Evolutionary conservation across 92 coral and sea anemone species (phyloP).

Genomic region (Paramuricea clavata): DNA sequence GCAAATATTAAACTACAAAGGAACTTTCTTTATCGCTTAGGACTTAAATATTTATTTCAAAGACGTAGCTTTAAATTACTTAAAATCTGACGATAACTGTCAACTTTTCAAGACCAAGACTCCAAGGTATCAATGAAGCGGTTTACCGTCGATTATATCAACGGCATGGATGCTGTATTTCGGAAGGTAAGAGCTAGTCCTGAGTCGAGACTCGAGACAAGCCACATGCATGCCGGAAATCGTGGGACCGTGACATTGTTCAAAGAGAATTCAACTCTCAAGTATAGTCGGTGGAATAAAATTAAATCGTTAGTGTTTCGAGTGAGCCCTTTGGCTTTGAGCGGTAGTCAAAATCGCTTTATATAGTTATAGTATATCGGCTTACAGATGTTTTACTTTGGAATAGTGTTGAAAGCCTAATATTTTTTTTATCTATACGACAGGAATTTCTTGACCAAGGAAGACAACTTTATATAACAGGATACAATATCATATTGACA

Average conservation of each 20-base stretch:
- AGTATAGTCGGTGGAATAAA: neutral
- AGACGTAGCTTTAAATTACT: no score
- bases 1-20: neutral
- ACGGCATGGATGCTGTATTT: neutral
- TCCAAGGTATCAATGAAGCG: neutral
- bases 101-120: neutral
- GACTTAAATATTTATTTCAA: neutral
- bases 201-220: neutral
- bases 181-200: neutral
- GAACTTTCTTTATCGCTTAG: neutral
- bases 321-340: neutral
- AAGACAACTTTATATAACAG: no score
- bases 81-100: neutral
- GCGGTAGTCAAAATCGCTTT: neutral
- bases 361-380: neutral
- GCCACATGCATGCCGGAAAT: conserved; percentile 19
- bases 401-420: neutral
- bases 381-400: neutral
- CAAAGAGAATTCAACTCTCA: neutral
- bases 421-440: no score
- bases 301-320: neutral
- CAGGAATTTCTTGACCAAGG: no score
- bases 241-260: conserved; percentile 12
- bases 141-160: neutral
- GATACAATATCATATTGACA: no score